phyloP scores from a whole-genome alignment of 2,113 vertebrate species.

The Pluvialis apricaria region DNA sequence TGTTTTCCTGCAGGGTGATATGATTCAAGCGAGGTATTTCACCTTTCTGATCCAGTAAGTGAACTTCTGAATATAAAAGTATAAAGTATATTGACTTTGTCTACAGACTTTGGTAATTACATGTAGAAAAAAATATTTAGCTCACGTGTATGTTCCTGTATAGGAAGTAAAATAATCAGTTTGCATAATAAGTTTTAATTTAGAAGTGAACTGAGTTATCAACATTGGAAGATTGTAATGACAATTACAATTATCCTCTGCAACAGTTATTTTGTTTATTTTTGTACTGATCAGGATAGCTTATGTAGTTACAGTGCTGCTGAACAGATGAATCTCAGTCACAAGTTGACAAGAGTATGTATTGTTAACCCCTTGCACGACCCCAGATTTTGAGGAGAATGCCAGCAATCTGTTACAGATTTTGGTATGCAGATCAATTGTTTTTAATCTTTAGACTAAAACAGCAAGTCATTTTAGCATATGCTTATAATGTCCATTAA shows the following conservation, averaged over 20 bases:
- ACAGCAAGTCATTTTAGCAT: neutral
- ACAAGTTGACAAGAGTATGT: neutral
- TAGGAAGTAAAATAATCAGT: neutral
- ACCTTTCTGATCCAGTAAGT: neutral
- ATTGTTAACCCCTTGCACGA: neutral
- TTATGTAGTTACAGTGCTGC: neutral
- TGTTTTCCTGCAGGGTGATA: neutral
- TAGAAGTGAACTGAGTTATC: neutral
- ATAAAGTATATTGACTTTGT: neutral
- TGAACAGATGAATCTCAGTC: neutral
- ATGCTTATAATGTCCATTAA: neutral
- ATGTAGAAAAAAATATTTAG: neutral
- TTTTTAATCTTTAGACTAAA: neutral
- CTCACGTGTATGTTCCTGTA: neutral
- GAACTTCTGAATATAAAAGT: neutral
- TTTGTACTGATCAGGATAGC: neutral
- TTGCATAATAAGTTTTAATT: neutral
- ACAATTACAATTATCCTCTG: neutral
- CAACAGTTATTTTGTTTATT: neutral
- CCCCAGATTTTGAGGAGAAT: neutral
- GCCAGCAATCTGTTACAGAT: neutral
- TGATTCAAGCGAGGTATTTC: neutral
- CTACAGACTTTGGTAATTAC: neutral
- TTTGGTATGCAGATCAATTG: neutral
- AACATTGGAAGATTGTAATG: neutral